Evolutionary conservation across 2,797 vertebrate genomes (phyloP).

Genomic region (Halcyon smyrnensis): DNA sequence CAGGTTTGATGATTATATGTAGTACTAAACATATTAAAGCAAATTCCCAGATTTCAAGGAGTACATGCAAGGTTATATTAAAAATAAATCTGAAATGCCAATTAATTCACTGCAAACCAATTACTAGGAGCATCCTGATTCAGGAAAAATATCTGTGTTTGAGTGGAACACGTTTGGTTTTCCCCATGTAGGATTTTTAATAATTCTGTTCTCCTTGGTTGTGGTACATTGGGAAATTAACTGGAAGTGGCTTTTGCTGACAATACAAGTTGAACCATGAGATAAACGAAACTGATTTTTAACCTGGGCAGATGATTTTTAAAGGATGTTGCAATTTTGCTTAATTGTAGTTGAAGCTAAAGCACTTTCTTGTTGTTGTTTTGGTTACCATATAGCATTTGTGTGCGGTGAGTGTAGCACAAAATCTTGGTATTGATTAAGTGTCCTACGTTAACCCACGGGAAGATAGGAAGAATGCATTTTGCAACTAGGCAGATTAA

Average conservation of each 20-base stretch:
- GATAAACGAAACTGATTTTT: neutral
- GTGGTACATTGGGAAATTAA: neutral
- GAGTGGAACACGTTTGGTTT: neutral
- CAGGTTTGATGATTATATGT: conserved; percentile 27
- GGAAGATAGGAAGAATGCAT: neutral
- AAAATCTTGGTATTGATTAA: neutral
- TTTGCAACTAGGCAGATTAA: neutral
- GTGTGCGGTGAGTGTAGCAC: neutral
- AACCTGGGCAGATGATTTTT: neutral
- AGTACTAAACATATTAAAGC: conserved; percentile 1
- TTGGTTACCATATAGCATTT: neutral
- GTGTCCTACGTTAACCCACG: neutral
- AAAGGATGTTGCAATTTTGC: neutral
- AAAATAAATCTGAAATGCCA: conserved; percentile 30
- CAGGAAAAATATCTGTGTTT: neutral
- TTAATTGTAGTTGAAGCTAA: conserved; percentile 11
- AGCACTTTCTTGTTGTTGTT: neutral
- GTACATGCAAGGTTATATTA: neutral
- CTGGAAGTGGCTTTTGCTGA: conserved; percentile 11
- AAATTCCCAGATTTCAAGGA: neutral
- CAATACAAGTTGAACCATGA: neutral
- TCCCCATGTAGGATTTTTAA: neutral
- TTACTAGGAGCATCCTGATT: neutral
- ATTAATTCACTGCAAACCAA: conserved; percentile 19
- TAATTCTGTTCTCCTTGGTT: neutral